Conservation (phyloP, 2,797 vertebrate species). For the Alcedo quadribrachys region DNA sequence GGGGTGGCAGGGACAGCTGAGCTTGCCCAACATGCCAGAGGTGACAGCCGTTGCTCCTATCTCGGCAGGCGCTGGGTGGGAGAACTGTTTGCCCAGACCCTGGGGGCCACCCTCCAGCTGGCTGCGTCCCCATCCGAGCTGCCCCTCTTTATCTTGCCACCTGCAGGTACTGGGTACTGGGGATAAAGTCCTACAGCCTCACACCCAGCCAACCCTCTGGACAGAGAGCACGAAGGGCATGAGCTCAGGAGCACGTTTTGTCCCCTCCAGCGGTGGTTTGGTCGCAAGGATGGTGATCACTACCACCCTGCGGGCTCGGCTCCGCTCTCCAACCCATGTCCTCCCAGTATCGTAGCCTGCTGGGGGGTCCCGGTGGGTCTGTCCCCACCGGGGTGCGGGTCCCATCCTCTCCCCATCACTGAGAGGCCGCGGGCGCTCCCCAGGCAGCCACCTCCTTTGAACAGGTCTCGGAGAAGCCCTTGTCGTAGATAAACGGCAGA, state of each 20-base stretch:
- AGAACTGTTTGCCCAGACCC: background rate
- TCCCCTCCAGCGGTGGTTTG: rapidly evolving
- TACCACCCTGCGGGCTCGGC: rapidly evolving
- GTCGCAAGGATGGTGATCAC: background rate
- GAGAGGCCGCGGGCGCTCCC: background rate
- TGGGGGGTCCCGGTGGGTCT: too few species aligned
- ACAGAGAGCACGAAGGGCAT: background rate
- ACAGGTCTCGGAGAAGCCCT: background rate
- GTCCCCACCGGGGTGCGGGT: background rate
- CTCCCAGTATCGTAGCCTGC: rapidly evolving
- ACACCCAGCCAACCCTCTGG: background rate
- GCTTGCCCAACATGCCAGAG: background rate
- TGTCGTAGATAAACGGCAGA: background rate
- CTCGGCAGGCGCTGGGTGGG: background rate
- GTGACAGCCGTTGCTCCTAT: background rate
- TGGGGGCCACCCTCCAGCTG: background rate
- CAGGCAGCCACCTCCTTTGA: background rate
- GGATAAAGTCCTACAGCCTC: background rate
- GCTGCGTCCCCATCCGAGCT: rapidly evolving
- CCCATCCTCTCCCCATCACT: rapidly evolving
- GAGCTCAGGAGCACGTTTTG: background rate
- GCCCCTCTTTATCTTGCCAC: background rate
- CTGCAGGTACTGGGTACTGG: background rate
- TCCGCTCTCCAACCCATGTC: rapidly evolving
- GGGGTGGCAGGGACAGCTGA: background rate